These are phyloP conservation scores for Pollenia griseotomentosa DNA, from an alignment of 2,888 invertebrate species.

Conservation along the genomic window DNA sequence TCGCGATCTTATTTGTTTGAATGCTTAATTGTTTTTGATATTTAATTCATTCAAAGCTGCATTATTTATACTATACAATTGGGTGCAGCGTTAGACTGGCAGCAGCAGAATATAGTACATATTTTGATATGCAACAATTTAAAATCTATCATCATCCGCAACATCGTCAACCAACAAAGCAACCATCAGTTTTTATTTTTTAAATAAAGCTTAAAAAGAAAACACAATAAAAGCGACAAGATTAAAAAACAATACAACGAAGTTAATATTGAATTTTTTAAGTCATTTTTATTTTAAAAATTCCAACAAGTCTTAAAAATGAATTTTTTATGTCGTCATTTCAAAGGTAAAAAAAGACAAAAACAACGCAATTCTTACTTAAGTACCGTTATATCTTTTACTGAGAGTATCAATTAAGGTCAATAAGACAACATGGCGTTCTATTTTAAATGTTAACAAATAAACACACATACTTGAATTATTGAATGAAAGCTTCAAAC, in stretches of 20 bases:
- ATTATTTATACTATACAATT: slow-evolving; percentile 67
- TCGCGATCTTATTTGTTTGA: slow-evolving; percentile 70
- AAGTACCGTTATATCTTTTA: too few species aligned
- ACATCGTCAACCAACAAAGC: slow-evolving; percentile 12
- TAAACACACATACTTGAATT: too few species aligned
- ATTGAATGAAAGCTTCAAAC: too few species aligned
- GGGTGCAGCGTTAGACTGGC: slow-evolving; percentile 45
- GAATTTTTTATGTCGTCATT: too few species aligned
- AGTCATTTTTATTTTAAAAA: too few species aligned
- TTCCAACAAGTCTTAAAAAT: too few species aligned
- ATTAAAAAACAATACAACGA: not conserved
- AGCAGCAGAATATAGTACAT: slow-evolving; percentile 38
- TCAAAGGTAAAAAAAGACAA: too few species aligned
- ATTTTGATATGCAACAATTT: slow-evolving; percentile 47
- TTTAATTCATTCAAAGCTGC: slow-evolving; percentile 42
- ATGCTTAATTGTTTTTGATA: slow-evolving; percentile 69
- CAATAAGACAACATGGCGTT: too few species aligned
- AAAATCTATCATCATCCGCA: slow-evolving; percentile 54
- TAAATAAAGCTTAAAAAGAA: not conserved
- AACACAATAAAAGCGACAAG: slow-evolving; percentile 9
- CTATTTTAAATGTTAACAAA: too few species aligned
- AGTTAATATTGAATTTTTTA: too few species aligned
- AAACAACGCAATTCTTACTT: too few species aligned
- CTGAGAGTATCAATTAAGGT: too few species aligned
- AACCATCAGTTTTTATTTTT: not conserved